Conservation (phyloP, 1,140 invertebrate genomes). For the Gonatopus flavifemur region DNA sequence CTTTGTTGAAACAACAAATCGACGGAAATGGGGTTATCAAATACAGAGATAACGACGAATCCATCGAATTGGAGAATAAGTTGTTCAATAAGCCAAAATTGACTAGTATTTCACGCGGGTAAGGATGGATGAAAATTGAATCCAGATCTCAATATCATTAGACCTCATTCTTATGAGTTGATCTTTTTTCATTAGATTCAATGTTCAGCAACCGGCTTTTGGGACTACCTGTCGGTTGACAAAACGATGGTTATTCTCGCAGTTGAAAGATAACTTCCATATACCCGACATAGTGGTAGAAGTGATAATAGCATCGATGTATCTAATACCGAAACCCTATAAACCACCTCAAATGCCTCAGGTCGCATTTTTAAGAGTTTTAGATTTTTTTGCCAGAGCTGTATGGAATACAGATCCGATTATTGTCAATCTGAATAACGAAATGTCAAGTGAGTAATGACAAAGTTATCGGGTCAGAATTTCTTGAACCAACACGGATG, state of each 20-base stretch:
- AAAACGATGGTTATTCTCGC: conserved; percentile 85
- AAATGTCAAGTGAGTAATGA: conserved; percentile 65
- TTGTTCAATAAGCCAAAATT: conserved; percentile 76
- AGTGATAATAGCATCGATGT: conserved; percentile 78
- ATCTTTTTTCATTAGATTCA: conserved; percentile 70
- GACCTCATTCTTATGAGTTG: too few relatives aligned
- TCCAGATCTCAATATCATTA: neutral
- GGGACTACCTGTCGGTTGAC: conserved; percentile 75
- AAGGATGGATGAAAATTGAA: conserved; percentile 38
- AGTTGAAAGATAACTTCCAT: conserved; percentile 74
- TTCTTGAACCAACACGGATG: too few relatives aligned
- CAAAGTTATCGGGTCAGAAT: too few relatives aligned
- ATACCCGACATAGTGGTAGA: conserved; percentile 76
- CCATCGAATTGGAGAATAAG: conserved; percentile 69
- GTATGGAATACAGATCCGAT: conserved; percentile 76
- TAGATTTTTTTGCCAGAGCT: conserved; percentile 68
- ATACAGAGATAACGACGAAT: conserved; percentile 75
- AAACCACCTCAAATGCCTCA: conserved; percentile 67
- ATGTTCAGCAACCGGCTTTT: conserved; percentile 73
- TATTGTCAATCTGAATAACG: conserved; percentile 80
- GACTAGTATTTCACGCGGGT: conserved; percentile 81
- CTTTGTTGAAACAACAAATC: conserved; percentile 65
- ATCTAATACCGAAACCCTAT: conserved; percentile 65
- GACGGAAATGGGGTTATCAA: conserved; percentile 68
- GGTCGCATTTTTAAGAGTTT: conserved; percentile 73